phyloP scores from a whole-genome alignment of 2,797 vertebrate species.

The Cyclura pinguis region DNA sequence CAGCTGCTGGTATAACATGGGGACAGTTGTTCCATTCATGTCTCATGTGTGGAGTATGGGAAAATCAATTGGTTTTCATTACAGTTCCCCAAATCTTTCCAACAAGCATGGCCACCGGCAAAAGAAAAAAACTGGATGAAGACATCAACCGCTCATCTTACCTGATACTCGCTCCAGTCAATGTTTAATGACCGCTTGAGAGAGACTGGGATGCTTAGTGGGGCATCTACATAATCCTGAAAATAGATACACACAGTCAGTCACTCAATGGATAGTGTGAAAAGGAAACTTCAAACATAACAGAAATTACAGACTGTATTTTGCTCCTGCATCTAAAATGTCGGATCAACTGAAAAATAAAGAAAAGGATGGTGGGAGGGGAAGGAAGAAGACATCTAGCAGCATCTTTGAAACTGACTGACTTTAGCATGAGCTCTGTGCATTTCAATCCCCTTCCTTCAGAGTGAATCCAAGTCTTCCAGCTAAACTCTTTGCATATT shows the following conservation, averaged over 20 bases:
- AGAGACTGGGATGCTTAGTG: slow-evolving; percentile 91
- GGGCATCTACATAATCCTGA: slow-evolving; percentile 97
- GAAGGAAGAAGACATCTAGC: too few species aligned
- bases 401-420: too few species aligned
- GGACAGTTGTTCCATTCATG: neutral
- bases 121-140: neutral
- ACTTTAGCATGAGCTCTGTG: too few species aligned
- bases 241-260: slow-evolving; percentile 34
- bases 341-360: too few species aligned
- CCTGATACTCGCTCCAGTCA: slow-evolving; percentile 97
- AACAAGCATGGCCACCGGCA: neutral
- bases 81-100: too few species aligned
- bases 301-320: neutral
- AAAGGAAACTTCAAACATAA: neutral
- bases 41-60: neutral
- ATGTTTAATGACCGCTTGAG: slow-evolving; percentile 93
- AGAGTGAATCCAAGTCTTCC: neutral
- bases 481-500: neutral
- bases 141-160: slow-evolving; percentile 66
- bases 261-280: neutral
- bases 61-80: too few species aligned
- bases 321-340: neutral
- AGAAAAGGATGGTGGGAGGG: too few species aligned
- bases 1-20: neutral
- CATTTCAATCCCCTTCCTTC: too few species aligned